Conservation (phyloP, 2,113 vertebrate species). For the Campylomormyrus tamandua region DNA sequence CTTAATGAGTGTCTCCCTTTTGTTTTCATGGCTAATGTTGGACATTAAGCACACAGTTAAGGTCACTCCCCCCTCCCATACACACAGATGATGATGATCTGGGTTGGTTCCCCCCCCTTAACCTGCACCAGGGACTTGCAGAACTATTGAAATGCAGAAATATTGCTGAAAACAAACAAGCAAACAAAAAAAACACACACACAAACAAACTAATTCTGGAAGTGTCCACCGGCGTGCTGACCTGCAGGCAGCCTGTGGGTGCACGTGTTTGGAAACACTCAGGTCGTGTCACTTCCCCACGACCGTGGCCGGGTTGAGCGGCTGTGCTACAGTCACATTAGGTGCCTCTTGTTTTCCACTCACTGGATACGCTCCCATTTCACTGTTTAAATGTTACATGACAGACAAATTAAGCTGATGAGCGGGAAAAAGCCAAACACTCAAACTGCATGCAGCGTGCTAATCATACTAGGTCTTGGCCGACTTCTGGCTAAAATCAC, state of each 20-base stretch:
- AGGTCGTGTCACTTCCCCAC: neutral
- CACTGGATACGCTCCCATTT: neutral
- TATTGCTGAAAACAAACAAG: neutral
- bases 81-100: neutral
- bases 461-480: neutral
- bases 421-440: neutral
- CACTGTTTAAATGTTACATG: neutral
- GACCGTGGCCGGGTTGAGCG: neutral
- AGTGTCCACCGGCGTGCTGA: neutral
- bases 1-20: neutral
- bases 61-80: neutral
- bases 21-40: neutral
- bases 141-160: neutral
- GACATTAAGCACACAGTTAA: neutral
- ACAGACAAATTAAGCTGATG: neutral
- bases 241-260: neutral
- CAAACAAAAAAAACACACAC: neutral
- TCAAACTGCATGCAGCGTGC: neutral
- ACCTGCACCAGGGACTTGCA: neutral
- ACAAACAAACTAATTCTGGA: neutral
- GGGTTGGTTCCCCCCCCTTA: neutral
- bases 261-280: neutral
- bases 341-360: neutral
- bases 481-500: neutral
- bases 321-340: neutral